Evolutionary conservation across 1,140 invertebrate genomes (phyloP).

Genomic region (Chionoecetes opilio): DNA sequence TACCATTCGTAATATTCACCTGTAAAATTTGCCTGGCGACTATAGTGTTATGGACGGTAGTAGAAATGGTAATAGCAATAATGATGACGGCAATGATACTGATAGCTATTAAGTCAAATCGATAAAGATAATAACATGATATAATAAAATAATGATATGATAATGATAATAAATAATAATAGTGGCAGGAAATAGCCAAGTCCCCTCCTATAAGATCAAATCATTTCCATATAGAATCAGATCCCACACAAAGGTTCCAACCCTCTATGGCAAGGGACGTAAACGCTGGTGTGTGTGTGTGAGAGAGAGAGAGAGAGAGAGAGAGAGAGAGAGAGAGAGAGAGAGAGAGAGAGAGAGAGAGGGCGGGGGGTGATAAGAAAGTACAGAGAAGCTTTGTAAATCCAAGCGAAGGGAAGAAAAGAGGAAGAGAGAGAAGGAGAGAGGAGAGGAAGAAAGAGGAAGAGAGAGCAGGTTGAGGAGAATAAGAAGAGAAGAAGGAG

Average conservation of each 20-base stretch:
- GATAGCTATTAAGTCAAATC: too few species aligned
- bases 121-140: too few species aligned
- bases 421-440: too few species aligned
- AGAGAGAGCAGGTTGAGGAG: too few species aligned
- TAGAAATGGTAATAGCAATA: too few species aligned
- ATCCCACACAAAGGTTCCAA: constrained; percentile 1
- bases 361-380: neutral
- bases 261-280: neutral
- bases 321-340: neutral
- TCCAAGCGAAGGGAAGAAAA: neutral
- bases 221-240: neutral
- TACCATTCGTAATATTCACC: too few species aligned
- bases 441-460: too few species aligned
- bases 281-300: neutral
- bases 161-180: neutral
- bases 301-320: neutral
- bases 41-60: too few species aligned
- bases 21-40: too few species aligned
- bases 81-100: neutral
- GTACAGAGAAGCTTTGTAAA: neutral
- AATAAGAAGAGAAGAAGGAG: too few species aligned
- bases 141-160: too few species aligned
- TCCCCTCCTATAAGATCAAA: neutral
- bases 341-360: constrained; percentile 22
- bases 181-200: neutral